Evolutionary conservation across 2,888 invertebrate genomes (phyloP).

Genomic region (Heteromyza rotundicornis): DNA sequence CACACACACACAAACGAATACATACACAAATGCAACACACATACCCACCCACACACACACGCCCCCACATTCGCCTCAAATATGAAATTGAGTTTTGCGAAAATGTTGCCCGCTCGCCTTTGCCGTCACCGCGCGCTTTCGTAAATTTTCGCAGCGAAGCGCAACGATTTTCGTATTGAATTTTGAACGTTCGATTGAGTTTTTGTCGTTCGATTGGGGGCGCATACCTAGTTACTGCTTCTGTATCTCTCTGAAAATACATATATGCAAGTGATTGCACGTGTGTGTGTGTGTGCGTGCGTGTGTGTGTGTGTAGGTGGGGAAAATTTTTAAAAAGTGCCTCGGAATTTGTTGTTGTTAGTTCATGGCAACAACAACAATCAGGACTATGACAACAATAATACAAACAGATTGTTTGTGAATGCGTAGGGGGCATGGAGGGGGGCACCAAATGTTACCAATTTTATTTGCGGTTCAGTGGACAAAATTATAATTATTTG

Average conservation of each 20-base stretch:
- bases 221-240: too few species aligned
- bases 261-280: conserved; percentile 7
- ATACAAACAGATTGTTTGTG: too few species aligned
- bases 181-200: conserved; percentile 39
- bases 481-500: too few species aligned
- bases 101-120: background rate
- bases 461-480: too few species aligned
- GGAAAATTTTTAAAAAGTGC: background rate
- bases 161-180: conserved; percentile 38
- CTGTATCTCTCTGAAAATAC: too few species aligned
- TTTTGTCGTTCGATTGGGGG: too few species aligned
- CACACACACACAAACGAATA: conserved; percentile 28
- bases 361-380: background rate
- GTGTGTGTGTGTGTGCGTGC: background rate
- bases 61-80: background rate
- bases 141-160: conserved; percentile 7
- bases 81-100: background rate
- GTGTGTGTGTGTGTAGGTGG: background rate
- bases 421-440: too few species aligned
- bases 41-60: conserved; percentile 12
- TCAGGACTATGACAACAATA: background rate
- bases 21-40: conserved; percentile 16
- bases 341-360: too few species aligned
- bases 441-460: too few species aligned
- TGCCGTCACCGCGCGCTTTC: too few species aligned